Evolutionary conservation across 2,888 invertebrate species (phyloP).

Genomic region (Eulithis testata): DNA sequence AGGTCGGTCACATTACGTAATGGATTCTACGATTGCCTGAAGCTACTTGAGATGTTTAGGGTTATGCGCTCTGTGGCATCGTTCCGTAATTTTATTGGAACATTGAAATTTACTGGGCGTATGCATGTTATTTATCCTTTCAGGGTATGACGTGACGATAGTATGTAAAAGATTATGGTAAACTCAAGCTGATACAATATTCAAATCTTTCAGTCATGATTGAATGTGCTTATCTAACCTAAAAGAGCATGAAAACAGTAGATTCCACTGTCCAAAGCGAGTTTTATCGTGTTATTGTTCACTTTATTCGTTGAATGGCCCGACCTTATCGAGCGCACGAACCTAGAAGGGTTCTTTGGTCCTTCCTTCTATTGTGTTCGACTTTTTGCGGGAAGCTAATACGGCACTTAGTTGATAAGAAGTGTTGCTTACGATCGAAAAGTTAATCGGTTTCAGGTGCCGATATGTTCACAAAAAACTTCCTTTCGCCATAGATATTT

Average conservation of each 20-base stretch:
- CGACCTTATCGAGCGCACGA: slow-evolving; percentile 53
- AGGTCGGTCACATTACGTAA: slow-evolving; percentile 66
- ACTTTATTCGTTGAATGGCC: slow-evolving; percentile 54
- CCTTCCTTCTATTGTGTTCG: slow-evolving; percentile 49
- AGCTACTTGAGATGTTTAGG: slow-evolving; percentile 47
- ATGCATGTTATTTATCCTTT: slow-evolving; percentile 19
- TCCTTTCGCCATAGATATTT: not conserved
- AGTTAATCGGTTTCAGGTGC: slow-evolving; percentile 21
- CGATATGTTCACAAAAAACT: not conserved
- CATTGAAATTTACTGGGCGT: slow-evolving; percentile 40
- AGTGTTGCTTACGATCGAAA: slow-evolving; percentile 26
- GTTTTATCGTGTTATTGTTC: slow-evolving; percentile 55
- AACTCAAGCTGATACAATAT: not conserved
- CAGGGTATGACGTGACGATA: slow-evolving; percentile 8
- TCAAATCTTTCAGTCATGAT: not conserved
- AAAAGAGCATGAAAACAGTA: slow-evolving; percentile 13
- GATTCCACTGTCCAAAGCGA: slow-evolving; percentile 49
- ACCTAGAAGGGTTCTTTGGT: slow-evolving; percentile 53
- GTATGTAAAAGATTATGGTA: not conserved
- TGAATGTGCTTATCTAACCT: not conserved
- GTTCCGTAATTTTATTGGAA: slow-evolving; percentile 45
- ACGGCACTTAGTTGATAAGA: slow-evolving; percentile 39
- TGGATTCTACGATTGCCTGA: slow-evolving; percentile 55
- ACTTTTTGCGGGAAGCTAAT: slow-evolving; percentile 47
- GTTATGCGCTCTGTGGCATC: slow-evolving; percentile 40